phyloP scores from a whole-genome alignment of 2,888 invertebrate species.

The Gymnocheta viridis region DNA sequence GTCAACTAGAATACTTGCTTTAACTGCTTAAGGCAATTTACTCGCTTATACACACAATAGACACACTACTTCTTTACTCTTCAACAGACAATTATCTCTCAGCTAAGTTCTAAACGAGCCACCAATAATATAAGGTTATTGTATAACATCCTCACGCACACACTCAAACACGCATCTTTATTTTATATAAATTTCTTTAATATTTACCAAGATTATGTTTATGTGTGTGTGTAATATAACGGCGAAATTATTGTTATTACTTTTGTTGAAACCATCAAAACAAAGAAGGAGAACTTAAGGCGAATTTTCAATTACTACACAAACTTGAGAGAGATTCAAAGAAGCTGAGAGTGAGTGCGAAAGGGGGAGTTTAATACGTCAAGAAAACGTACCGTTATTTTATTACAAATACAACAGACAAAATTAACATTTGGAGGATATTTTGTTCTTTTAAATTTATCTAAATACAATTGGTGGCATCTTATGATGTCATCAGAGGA shows the following conservation, averaged over 20 bases:
- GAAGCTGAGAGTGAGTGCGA: conserved; percentile 22
- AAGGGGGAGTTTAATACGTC: conserved; percentile 25
- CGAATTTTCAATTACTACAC: conserved; percentile 32
- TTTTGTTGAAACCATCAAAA: conserved; percentile 45
- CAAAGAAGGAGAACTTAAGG: conserved; percentile 57
- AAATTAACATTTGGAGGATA: conserved; percentile 32
- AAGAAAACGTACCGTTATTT: background rate
- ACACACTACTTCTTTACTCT: conserved; percentile 29
- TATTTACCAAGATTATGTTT: conserved; percentile 53
- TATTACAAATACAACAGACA: background rate
- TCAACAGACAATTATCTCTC: conserved; percentile 36
- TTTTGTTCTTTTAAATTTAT: conserved; percentile 34
- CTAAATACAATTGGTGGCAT: conserved; percentile 83
- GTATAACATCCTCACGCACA: conserved; percentile 44
- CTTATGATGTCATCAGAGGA: conserved; percentile 98
- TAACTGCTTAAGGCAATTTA: conserved; percentile 29
- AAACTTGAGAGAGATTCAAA: conserved; percentile 17
- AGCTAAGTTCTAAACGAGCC: conserved; percentile 51
- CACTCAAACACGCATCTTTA: conserved; percentile 22
- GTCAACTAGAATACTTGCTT: conserved; percentile 3
- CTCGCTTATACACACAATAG: background rate
- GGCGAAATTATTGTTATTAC: conserved; percentile 56
- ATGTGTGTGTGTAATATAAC: conserved; percentile 54
- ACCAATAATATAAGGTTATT: conserved; percentile 68
- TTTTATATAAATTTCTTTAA: conserved; percentile 52